Evolutionary conservation across 2,888 invertebrate genomes (phyloP).

Genomic region (Nomada hirtipes): DNA sequence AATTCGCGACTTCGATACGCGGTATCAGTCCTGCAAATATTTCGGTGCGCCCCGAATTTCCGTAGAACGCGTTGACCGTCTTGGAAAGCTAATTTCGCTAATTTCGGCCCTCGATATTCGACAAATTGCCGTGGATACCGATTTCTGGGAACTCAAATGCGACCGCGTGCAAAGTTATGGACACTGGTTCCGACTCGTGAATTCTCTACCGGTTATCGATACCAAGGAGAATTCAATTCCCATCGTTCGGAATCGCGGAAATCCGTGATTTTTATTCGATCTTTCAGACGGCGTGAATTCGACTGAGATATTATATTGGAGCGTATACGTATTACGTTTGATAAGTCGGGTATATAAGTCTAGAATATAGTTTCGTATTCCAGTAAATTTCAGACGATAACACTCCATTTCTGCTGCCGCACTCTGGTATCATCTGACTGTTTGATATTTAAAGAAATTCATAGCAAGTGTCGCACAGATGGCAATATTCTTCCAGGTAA

Average conservation of each 20-base stretch:
- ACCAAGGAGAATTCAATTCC: conserved; percentile 8
- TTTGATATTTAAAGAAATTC: no score
- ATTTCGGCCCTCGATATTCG: conserved; percentile 22
- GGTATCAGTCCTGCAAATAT: neutral
- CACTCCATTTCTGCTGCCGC: no score
- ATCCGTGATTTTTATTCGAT: conserved; percentile 11
- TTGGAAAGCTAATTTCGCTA: neutral
- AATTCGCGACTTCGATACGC: conserved; percentile 53
- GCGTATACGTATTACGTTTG: no score
- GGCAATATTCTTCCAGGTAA: no score
- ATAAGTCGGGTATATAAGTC: no score
- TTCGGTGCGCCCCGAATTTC: conserved; percentile 14
- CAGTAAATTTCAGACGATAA: no score
- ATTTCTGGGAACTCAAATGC: conserved; percentile 12
- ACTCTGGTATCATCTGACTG: no score
- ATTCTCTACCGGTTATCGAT: conserved; percentile 21
- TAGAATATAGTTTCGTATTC: no score
- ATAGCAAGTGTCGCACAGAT: no score
- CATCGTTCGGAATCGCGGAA: neutral
- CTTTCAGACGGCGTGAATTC: neutral
- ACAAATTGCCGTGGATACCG: conserved; percentile 22
- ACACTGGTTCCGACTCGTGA: conserved; percentile 25
- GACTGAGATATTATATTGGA: neutral
- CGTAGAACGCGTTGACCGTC: neutral
- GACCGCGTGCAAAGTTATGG: conserved; percentile 10